Conservation (phyloP, 2,888 invertebrate species). For the Trichopoda pennipes region DNA sequence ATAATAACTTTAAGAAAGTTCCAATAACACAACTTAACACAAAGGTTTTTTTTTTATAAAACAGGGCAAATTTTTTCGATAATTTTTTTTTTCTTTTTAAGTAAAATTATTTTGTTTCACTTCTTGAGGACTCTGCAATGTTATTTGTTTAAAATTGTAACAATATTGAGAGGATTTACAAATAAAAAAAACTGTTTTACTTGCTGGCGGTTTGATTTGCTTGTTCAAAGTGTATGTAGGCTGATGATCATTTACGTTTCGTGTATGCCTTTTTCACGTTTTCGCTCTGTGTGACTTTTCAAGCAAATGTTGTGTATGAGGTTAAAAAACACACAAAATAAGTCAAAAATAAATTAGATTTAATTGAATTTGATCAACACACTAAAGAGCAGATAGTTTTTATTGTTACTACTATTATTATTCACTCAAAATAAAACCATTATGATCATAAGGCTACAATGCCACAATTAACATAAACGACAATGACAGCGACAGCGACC, state of each 20-base stretch:
- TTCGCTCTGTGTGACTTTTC: slow-evolving; percentile 18
- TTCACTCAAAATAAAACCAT: slow-evolving; percentile 51
- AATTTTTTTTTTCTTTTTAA: not conserved
- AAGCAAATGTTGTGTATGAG: slow-evolving; percentile 32
- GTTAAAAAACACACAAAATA: slow-evolving; percentile 59
- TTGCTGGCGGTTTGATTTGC: slow-evolving; percentile 8
- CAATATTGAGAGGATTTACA: slow-evolving; percentile 16
- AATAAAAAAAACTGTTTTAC: slow-evolving; percentile 1
- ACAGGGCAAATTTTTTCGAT: not conserved
- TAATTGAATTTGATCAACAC: slow-evolving; percentile 75
- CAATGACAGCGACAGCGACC: slow-evolving; percentile 27
- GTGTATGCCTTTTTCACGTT: slow-evolving; percentile 10
- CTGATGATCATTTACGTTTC: slow-evolving; percentile 35
- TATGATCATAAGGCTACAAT: slow-evolving; percentile 52
- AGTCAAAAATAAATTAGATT: slow-evolving; percentile 71
- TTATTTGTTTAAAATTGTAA: slow-evolving; percentile 12
- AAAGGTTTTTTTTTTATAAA: not conserved
- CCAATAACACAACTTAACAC: not conserved
- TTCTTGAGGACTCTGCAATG: slow-evolving; percentile 19
- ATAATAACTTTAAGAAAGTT: not conserved
- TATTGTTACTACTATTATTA: slow-evolving; percentile 43
- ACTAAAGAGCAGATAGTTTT: slow-evolving; percentile 47
- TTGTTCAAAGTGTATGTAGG: slow-evolving; percentile 5
- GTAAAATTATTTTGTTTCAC: not conserved
- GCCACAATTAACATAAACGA: slow-evolving; percentile 44